Conservation (phyloP, 2,888 invertebrate genomes). For the Machimus atricapillus region DNA sequence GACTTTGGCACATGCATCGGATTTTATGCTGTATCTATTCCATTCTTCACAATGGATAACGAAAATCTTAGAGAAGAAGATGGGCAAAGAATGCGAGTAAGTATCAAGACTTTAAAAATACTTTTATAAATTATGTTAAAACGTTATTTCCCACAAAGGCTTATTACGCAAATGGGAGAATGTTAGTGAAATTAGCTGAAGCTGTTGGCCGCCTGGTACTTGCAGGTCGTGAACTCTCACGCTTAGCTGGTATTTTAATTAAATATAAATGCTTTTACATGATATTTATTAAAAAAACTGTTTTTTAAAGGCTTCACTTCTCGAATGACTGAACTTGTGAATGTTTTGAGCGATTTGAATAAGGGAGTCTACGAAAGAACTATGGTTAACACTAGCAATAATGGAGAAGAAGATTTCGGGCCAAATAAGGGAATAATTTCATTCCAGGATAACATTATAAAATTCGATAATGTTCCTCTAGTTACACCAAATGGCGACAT, state of each 20-base stretch:
- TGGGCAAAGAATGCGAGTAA: constrained; percentile 81
- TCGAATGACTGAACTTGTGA: constrained; percentile 86
- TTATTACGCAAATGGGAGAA: constrained; percentile 94
- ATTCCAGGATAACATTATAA: constrained; percentile 86
- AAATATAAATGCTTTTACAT: background rate
- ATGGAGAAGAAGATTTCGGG: constrained; percentile 60
- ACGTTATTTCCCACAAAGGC: constrained; percentile 64
- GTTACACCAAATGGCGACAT: constrained; percentile 98
- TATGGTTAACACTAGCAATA: constrained; percentile 63
- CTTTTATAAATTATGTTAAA: background rate
- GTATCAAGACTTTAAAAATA: background rate
- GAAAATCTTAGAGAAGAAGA: constrained; percentile 70
- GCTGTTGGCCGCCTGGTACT: constrained; percentile 94
- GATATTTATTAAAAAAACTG: background rate
- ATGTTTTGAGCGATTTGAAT: constrained; percentile 84
- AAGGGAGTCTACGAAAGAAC: constrained; percentile 74
- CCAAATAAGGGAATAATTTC: constrained; percentile 83
- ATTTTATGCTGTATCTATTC: constrained; percentile 92
- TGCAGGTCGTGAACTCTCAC: constrained; percentile 93
- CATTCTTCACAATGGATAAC: constrained; percentile 84
- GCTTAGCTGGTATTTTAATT: constrained; percentile 76
- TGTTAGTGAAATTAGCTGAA: constrained; percentile 85
- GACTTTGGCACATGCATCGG: constrained; percentile 96
- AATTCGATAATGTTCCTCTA: constrained; percentile 91
- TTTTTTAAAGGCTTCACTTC: constrained; percentile 73